Conservation (phyloP, 2,797 vertebrate species). For the Chelonia mydas region DNA sequence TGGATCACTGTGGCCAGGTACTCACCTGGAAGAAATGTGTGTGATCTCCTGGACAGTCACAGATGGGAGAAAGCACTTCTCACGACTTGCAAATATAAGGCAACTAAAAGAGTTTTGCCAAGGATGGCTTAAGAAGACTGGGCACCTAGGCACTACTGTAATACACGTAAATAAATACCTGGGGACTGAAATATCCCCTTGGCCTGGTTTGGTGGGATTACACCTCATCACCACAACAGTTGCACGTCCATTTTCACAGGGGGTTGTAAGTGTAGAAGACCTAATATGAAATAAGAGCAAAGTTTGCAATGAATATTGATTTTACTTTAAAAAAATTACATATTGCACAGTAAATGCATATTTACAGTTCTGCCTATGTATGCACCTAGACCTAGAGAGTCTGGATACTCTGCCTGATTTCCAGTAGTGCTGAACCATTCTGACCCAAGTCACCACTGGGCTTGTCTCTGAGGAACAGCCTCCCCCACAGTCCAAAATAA, state of each 20-base stretch:
- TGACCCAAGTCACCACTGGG: background rate
- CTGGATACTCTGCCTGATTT: background rate
- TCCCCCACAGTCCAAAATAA: background rate
- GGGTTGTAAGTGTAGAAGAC: conserved; percentile 89
- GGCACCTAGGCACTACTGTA: background rate
- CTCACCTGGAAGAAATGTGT: background rate
- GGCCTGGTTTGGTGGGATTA: conserved; percentile 84
- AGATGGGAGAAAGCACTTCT: background rate
- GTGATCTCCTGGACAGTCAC: background rate
- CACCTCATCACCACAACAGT: conserved; percentile 93
- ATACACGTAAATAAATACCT: conserved; percentile 82
- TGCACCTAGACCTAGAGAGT: background rate
- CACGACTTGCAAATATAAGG: background rate
- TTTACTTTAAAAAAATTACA: background rate
- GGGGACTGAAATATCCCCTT: conserved; percentile 90
- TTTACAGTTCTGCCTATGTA: background rate
- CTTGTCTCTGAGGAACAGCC: background rate
- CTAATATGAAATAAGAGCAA: conserved; percentile 75
- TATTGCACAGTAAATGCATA: background rate
- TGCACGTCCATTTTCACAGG: conserved; percentile 91
- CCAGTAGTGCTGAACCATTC: background rate
- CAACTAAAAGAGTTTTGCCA: background rate
- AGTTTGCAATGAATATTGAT: background rate
- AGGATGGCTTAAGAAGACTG: background rate
- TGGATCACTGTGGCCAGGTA: fast-evolving